Conservation (phyloP, 2,113 vertebrate species). For the Bettongia penicillata region DNA sequence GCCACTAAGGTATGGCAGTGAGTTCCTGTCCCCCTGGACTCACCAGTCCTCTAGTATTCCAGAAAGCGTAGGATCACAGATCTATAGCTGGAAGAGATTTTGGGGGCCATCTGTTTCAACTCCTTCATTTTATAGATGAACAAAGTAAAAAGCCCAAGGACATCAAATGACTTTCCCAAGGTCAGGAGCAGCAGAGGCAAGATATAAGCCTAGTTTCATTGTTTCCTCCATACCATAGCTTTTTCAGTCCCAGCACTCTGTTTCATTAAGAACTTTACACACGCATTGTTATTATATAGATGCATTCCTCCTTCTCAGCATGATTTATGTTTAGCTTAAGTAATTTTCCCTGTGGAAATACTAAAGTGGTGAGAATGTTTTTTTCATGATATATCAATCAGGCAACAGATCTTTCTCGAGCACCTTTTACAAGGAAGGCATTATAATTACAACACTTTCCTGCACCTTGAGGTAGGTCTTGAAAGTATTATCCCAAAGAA, state of each 20-base stretch:
- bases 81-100: background rate
- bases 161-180: background rate
- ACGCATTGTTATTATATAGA: slow-evolving; percentile 46
- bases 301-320: slow-evolving; percentile 31
- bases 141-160: background rate
- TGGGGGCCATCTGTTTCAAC: background rate
- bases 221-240: background rate
- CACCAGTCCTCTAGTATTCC: background rate
- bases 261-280: background rate
- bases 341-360: slow-evolving; percentile 45
- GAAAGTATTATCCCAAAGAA: background rate
- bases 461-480: background rate
- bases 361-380: slow-evolving; percentile 23
- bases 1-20: background rate
- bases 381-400: slow-evolving; percentile 2
- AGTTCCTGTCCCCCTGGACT: background rate
- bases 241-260: background rate
- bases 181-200: background rate
- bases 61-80: background rate
- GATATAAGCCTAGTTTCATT: background rate
- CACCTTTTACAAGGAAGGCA: background rate
- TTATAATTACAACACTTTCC: background rate
- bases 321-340: slow-evolving; percentile 43
- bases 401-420: slow-evolving; percentile 48
- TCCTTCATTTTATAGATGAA: background rate